Percentiles rank a stretch among this genome's conserved stretches.
phyloP scores from a whole-genome alignment of 2,888 invertebrate species.

The Microctonus aethiopoides region DNA sequence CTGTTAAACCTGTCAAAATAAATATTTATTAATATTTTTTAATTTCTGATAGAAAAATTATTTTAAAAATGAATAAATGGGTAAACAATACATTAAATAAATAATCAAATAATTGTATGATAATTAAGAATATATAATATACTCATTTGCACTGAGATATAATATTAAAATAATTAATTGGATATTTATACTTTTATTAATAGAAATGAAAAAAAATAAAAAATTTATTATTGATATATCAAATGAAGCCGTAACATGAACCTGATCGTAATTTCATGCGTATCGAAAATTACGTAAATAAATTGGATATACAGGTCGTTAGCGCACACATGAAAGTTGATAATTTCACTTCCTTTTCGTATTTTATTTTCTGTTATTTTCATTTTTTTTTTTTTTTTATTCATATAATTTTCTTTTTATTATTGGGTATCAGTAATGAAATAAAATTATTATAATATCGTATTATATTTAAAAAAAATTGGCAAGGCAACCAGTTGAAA shows the following conservation, averaged over 20 bases:
- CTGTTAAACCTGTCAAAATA: constrained; percentile 57
- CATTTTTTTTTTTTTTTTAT: background rate
- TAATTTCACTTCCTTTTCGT: background rate
- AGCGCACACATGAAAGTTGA: background rate
- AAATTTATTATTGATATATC: background rate
- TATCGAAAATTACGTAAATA: constrained; percentile 10
- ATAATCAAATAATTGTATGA: background rate
- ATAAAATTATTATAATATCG: background rate
- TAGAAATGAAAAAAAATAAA: background rate
- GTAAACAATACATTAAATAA: background rate
- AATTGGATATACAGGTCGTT: background rate
- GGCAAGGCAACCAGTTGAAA: background rate
- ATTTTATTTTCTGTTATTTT: background rate
- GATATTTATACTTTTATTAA: background rate
- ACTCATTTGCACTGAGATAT: no score
- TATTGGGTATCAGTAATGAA: background rate
- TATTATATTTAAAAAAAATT: background rate
- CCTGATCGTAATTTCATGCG: background rate
- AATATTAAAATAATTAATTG: background rate
- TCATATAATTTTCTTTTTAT: background rate
- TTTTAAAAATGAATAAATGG: no score
- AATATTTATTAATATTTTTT: constrained; percentile 2
- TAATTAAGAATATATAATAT: no score
- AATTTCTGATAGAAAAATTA: background rate
- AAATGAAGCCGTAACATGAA: background rate